These are phyloP conservation scores for Siderastrea siderea DNA, from an alignment of 92 coral and sea anemone species.

Conservation along the genomic window DNA sequence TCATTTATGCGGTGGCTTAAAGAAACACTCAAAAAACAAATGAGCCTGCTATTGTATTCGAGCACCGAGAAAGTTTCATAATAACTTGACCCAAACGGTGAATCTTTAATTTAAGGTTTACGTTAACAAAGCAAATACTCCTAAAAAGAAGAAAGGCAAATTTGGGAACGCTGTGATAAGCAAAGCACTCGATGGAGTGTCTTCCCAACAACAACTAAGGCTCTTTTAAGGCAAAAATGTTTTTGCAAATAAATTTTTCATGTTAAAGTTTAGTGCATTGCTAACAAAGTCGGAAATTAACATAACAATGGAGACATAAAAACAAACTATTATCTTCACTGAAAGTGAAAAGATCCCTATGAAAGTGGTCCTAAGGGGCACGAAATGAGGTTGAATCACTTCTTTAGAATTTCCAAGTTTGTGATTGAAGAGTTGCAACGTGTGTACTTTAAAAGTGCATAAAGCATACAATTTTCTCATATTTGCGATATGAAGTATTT, in stretches of 20 bases:
- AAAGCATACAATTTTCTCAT: neutral
- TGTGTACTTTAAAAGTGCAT: neutral
- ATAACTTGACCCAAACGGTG: neutral
- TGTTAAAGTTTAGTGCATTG: neutral
- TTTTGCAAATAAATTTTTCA: constrained; percentile 4
- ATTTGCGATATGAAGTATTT: neutral
- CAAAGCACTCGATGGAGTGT: no score
- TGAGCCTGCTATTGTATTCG: neutral
- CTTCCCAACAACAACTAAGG: no score
- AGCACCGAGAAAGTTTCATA: neutral
- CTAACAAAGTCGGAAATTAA: neutral
- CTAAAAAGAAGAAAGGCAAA: neutral
- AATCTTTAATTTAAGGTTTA: no score
- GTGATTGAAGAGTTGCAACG: no score
- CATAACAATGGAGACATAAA: constrained; percentile 23
- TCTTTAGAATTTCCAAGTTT: no score
- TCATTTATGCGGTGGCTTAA: neutral
- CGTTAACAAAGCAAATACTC: no score
- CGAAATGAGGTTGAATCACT: neutral
- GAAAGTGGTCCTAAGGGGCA: neutral
- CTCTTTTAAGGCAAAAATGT: neutral
- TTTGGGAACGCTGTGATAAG: neutral
- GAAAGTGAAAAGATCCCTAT: neutral
- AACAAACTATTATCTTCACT: neutral
- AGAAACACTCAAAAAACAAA: constrained; percentile 10